phyloP scores from a whole-genome alignment of 2,113 vertebrate species.

The Equus przewalskii region DNA sequence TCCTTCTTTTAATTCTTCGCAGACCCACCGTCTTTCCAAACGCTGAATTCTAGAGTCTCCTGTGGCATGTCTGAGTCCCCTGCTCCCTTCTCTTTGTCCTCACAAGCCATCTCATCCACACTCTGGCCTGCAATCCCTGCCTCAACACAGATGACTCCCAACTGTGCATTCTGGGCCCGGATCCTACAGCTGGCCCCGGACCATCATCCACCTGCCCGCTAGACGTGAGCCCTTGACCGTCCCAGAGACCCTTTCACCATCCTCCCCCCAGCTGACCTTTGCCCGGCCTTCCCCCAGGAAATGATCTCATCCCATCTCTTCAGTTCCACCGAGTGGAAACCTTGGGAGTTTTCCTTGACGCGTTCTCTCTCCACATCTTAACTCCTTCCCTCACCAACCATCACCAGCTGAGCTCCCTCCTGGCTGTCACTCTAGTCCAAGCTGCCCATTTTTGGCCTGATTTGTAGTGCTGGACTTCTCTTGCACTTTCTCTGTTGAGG shows the following conservation, averaged over 20 bases:
- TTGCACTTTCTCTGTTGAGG: background rate
- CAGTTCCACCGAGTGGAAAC: background rate
- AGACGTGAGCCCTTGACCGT: background rate
- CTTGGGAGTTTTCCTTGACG: background rate
- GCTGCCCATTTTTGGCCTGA: background rate
- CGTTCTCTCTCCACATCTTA: background rate
- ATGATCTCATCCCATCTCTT: background rate
- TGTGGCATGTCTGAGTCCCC: background rate
- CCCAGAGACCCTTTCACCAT: background rate
- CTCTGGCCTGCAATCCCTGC: background rate
- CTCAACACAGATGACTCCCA: background rate
- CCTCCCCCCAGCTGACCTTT: too few relatives aligned
- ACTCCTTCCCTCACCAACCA: fast-evolving
- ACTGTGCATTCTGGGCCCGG: background rate
- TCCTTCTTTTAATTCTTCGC: background rate
- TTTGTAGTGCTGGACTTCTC: background rate
- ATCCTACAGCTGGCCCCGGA: background rate
- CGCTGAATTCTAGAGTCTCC: background rate
- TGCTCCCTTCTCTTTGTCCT: background rate
- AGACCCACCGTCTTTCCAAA: background rate
- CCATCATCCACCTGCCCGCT: background rate
- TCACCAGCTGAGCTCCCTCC: background rate
- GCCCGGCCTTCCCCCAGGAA: background rate
- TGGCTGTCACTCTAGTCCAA: background rate
- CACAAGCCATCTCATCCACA: background rate